These are phyloP conservation scores for Manis pentadactyla DNA, from an alignment of 2,797 vertebrate genomes.

Conservation along the genomic window DNA sequence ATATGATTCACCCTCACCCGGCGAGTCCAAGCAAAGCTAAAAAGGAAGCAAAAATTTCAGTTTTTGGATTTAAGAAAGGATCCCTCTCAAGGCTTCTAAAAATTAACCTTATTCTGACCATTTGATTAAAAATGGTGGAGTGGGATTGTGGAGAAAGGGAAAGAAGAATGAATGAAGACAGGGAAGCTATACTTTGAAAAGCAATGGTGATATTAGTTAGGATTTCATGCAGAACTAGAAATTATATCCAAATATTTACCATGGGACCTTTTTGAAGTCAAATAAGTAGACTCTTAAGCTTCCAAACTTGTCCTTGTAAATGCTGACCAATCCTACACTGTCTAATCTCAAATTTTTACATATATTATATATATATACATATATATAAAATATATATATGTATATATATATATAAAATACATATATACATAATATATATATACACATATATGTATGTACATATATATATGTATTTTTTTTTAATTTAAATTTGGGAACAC, in stretches of 20 bases:
- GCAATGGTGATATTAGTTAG: background rate
- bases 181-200: background rate
- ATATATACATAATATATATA: too few species aligned
- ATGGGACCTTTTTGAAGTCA: background rate
- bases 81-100: background rate
- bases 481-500: conserved; percentile 59
- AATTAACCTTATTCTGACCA: background rate
- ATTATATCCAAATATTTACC: conserved; percentile 17
- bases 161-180: background rate
- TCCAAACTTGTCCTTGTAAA: conserved; percentile 15
- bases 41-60: background rate
- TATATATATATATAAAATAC: background rate
- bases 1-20: background rate
- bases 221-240: conserved; percentile 1
- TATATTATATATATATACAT: background rate
- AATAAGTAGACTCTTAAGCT: background rate
- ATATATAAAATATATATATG: background rate
- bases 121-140: background rate
- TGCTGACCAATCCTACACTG: background rate
- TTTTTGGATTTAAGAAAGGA: background rate
- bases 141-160: background rate
- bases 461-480: background rate
- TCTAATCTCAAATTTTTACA: background rate
- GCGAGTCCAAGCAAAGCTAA: background rate
- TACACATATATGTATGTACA: background rate